phyloP scores from a whole-genome alignment of 2,797 vertebrate genomes.

The Coregonus suidteri region DNA sequence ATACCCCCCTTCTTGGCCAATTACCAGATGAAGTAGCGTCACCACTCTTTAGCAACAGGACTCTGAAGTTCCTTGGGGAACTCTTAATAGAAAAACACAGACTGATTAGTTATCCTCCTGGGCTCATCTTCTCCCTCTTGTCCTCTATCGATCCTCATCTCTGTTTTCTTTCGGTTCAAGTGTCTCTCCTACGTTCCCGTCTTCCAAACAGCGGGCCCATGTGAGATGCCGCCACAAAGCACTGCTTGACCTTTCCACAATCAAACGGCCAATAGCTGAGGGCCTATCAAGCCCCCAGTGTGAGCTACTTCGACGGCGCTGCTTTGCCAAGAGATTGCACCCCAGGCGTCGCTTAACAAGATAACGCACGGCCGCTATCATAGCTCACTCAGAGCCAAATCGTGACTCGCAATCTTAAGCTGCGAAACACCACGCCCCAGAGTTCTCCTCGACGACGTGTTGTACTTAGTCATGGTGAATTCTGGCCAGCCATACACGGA shows the following conservation, averaged over 20 bases:
- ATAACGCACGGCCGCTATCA: conserved; percentile 45
- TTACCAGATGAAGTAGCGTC: conserved; percentile 32
- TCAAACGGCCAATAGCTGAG: conserved; percentile 48
- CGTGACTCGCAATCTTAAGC: conserved; percentile 4
- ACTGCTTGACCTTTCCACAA: conserved; percentile 55
- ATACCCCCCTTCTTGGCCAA: conserved; percentile 7
- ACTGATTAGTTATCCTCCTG: conserved; percentile 46
- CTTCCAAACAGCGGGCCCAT: conserved; percentile 33
- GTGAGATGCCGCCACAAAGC: conserved; percentile 44
- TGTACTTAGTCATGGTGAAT: not conserved
- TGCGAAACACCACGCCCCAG: not conserved
- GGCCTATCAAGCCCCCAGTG: conserved; percentile 45
- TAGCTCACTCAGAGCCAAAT: conserved; percentile 30
- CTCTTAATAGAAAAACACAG: conserved; percentile 27
- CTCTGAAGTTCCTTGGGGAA: conserved; percentile 20
- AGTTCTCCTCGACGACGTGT: not conserved
- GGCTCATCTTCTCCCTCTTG: not conserved
- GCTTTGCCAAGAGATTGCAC: conserved; percentile 38
- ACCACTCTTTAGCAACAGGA: conserved; percentile 25
- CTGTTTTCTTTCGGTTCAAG: conserved; percentile 33
- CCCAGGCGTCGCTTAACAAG: conserved; percentile 46
- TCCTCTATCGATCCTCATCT: conserved; percentile 18
- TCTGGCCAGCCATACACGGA: not conserved
- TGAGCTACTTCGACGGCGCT: conserved; percentile 19
- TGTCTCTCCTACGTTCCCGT: conserved; percentile 25